Evolutionary conservation across 1,140 invertebrate species (phyloP), one percentile per base, ranked within the genome.

Genomic region (Lethrus apterus): DNA sequence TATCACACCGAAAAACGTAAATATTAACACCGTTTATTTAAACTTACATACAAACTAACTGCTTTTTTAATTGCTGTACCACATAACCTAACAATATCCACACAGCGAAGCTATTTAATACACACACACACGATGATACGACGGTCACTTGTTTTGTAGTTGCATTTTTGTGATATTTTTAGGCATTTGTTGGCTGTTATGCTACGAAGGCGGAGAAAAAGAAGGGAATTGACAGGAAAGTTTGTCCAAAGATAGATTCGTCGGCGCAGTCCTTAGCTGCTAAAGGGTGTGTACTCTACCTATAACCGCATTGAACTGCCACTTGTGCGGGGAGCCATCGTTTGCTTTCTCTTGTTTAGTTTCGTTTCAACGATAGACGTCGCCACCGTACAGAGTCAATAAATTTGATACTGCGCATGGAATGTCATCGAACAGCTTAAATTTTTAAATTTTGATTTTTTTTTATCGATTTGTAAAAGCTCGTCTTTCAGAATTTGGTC

Each of bases 201-300:
- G 59, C 61, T 24, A 65, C 59, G 10, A 63, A 62, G 49, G 59
- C 58, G 18, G 60, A 72, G 49, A 72, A 70, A 50, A 71, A 69
- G 51, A 64, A 67, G 14, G 73, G 74, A 56, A 56, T 70, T 23
- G 70, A 75, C 50, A 75, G 73, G 56, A 76, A 73, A 56, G 61
- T 76, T 35, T 65, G 73, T 60, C 72, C 74, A 53, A 76, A 71
- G 55, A 64, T 80, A 38, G 66, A 77, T 62, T 70, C 72, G 24
- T 66, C 69, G 38, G 70, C 70, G 26, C 63, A 74, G 60, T 76
- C 77, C 31, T 60, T 81, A 40, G 68, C 71, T 40, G 62, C 74
- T 2, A 73, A 74, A 73, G 78, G 78, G 77, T 80, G 70, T 62
- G 56, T 65, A 57, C 48, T 42, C 17, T 24, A 23, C 29, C 49